Evolutionary conservation across 2,888 invertebrate genomes (phyloP).

Genomic region (Nemapogon koenigi): DNA sequence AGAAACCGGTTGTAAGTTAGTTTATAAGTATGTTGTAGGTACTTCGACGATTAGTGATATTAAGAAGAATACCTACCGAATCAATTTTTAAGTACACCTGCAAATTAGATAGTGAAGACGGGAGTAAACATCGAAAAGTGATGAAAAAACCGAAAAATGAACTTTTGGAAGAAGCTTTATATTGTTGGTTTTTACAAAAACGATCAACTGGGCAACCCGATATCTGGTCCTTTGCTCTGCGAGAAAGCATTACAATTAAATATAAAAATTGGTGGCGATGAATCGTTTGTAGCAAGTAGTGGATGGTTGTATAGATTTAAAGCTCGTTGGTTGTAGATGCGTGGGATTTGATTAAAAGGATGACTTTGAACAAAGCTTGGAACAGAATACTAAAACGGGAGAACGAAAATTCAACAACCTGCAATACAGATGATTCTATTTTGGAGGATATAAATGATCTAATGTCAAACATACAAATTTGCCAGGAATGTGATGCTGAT

Average conservation of each 20-base stretch:
- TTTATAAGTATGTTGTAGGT: slow-evolving; percentile 22
- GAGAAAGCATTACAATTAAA: too few species aligned
- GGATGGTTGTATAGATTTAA: too few species aligned
- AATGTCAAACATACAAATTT: slow-evolving; percentile 15
- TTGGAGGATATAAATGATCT: slow-evolving; percentile 16
- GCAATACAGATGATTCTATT: slow-evolving; percentile 15
- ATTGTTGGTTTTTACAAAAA: slow-evolving; percentile 22
- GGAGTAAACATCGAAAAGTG: slow-evolving; percentile 20
- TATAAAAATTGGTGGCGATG: too few species aligned
- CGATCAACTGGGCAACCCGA: slow-evolving; percentile 19
- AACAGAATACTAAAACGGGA: too few species aligned
- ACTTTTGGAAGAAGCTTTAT: slow-evolving; percentile 21
- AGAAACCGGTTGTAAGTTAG: slow-evolving; percentile 20
- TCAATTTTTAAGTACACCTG: slow-evolving; percentile 20
- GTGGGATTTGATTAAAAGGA: too few species aligned
- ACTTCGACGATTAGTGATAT: slow-evolving; percentile 22
- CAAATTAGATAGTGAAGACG: slow-evolving; percentile 20
- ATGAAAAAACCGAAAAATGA: slow-evolving; percentile 21
- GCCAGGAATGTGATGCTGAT: slow-evolving; percentile 15
- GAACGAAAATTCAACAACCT: too few species aligned
- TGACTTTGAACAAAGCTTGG: too few species aligned
- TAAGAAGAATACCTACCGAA: slow-evolving; percentile 21
- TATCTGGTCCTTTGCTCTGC: too few species aligned
- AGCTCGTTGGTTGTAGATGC: too few species aligned
- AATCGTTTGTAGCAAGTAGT: too few species aligned